phyloP scores from a whole-genome alignment of 2,888 invertebrate genomes.

The Tillus elongatus region DNA sequence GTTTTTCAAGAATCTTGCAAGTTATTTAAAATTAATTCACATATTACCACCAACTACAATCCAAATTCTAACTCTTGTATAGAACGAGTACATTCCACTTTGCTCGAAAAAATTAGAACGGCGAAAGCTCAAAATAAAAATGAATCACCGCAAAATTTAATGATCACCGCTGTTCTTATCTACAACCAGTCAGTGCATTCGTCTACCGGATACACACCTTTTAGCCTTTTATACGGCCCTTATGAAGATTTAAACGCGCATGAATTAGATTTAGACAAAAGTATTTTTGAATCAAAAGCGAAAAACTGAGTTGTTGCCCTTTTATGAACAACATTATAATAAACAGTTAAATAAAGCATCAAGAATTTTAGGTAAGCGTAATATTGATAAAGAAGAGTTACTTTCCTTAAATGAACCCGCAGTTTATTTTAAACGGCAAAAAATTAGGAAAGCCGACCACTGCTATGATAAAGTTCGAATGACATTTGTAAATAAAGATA shows the following conservation, averaged over 20 bases:
- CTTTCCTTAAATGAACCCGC: slow-evolving; percentile 11
- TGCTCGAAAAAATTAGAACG: slow-evolving; percentile 4
- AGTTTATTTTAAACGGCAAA: slow-evolving; percentile 12
- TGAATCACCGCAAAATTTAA: slow-evolving; percentile 11
- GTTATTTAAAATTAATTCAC: slow-evolving; percentile 12
- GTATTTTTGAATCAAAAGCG: slow-evolving; percentile 17
- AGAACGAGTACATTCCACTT: slow-evolving; percentile 8
- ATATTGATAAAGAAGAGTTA: slow-evolving; percentile 9
- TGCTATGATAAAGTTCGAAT: slow-evolving; percentile 16
- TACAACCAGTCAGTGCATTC: slow-evolving; percentile 11
- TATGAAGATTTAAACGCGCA: slow-evolving; percentile 20
- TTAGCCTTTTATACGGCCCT: slow-evolving; percentile 18
- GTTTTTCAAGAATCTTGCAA: slow-evolving; percentile 5
- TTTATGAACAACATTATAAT: not conserved
- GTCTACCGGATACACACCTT: slow-evolving; percentile 16
- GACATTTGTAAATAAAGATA: slow-evolving; percentile 13
- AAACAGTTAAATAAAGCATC: slow-evolving; percentile 10
- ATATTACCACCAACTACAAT: slow-evolving; percentile 13
- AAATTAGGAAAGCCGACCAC: slow-evolving; percentile 13
- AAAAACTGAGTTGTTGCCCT: slow-evolving; percentile 19
- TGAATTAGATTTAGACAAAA: slow-evolving; percentile 17
- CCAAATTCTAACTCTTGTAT: slow-evolving; percentile 11
- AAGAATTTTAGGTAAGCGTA: slow-evolving; percentile 10
- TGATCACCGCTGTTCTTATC: slow-evolving; percentile 10
- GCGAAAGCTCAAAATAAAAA: slow-evolving; percentile 8